Evolutionary conservation across 2,888 invertebrate species (phyloP).

Genomic region (Mechanitis mazaeus): DNA sequence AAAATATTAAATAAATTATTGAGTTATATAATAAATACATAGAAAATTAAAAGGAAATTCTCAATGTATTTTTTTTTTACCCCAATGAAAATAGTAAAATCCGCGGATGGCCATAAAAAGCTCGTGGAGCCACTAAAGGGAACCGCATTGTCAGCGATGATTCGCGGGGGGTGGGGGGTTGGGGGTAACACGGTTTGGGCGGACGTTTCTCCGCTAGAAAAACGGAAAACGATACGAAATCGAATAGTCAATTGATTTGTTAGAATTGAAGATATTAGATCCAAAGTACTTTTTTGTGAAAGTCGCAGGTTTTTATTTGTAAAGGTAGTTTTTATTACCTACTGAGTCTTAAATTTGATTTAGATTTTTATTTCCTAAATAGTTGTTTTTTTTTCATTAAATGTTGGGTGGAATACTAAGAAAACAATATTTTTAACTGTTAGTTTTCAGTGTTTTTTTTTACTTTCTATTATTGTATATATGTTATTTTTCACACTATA

Average conservation of each 20-base stretch:
- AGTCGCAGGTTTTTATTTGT: background rate
- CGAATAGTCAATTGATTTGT: conserved; percentile 61
- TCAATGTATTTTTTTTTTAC: conserved; percentile 30
- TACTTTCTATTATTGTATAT: no score
- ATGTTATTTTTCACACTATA: no score
- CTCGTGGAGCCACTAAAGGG: conserved; percentile 67
- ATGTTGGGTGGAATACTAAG: no score
- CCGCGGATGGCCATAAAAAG: conserved; percentile 70
- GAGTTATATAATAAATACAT: background rate
- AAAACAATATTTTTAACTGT: no score
- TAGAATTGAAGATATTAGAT: conserved; percentile 23
- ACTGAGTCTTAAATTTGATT: background rate
- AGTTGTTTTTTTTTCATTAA: no score
- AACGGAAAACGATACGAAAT: conserved; percentile 52
- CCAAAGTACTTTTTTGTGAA: background rate
- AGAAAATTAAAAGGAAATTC: conserved; percentile 33
- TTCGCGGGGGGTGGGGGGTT: conserved; percentile 39
- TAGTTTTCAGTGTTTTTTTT: no score
- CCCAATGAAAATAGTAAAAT: conserved; percentile 67
- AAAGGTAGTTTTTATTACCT: background rate
- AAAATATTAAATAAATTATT: no score
- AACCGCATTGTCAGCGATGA: conserved; percentile 69
- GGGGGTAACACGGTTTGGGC: conserved; percentile 68
- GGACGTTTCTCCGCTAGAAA: conserved; percentile 69
- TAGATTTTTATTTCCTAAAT: background rate